Evolutionary conservation across 2,113 vertebrate genomes (phyloP), one percentile per base, ranked within the genome.

Genomic region (Echinops telfairi): DNA sequence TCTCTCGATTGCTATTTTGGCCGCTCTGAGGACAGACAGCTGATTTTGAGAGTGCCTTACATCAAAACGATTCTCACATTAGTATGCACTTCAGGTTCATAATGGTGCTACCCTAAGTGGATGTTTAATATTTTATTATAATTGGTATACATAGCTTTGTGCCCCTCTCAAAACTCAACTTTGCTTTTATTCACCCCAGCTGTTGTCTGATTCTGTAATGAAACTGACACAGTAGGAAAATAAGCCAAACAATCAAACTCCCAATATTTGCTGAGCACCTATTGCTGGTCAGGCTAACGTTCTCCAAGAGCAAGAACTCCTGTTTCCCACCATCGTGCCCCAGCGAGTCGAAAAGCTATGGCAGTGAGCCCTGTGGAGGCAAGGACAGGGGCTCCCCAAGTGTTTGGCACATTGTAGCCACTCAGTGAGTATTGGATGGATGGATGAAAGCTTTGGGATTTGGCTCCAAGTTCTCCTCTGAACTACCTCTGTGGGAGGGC

Each of bases 121-220:
- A 92, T 95, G 88, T 96, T 97, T 96, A 96, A 95, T 96, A 97
- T 97, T 96, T 97, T 96, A 97, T 95, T 96, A 82, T 94, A 96
- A 97, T 97, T 96, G 90, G 94, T 96, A 88, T 83, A 86, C 83
- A 89, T 95, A 95, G 94, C 91, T 95, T 87, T 93, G 90, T 92
- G 88, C 83, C 92, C 90, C 94, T 95, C 92, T 95, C 83, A 96
- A 95, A 97, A 95, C 95, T 93, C 95, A 96, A 96, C 90, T 96
- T 96, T 96, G 94, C 93, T 89, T 96, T 95, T 95, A 96, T 96
- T 94, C 96, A 96, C 92, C 96, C 92, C 95, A 96, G 94, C 92
- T 96, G 93, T 92, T 97, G 83, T 90, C 62, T 68, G 80, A 95
- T 90, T 87, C 81, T 85, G 76, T n/a, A 90, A 90, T 68, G 94